Evolutionary conservation across 1,140 invertebrate species (phyloP), one percentile per base, ranked within the genome.

Genomic region (Euborellia annulipes): DNA sequence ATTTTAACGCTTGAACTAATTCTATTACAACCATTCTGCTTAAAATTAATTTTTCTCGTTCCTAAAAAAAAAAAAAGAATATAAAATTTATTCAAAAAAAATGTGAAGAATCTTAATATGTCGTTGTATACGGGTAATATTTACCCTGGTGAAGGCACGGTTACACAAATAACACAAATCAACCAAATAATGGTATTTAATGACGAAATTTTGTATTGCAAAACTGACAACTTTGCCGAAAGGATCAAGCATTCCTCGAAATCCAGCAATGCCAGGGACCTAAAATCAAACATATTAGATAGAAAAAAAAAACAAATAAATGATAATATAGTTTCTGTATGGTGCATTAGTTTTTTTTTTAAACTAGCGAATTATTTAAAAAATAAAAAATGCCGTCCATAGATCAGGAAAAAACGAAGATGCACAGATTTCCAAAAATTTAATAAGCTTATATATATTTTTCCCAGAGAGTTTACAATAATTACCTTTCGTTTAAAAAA

Each of bases 221-320:
- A 86, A 88, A 58, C 85, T 85, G 19, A 98, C 60, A 40, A 97
- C 76, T 70, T 97, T 98, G 1, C 89, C 85, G 61, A 96, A 95
- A n/a, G 91, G 86, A 58, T 98, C 95, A 46, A 96, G 62, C 58
- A 92, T 77, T 21, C 73, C 73, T 78, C 78, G 55, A 52, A 70
- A 65, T 27, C 23, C 23, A 6, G 23, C 23, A 6, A 48, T 46
- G 46, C 11, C 11, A 49, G 23, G 22, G 41, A 19, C 19, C 8
- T 18, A 4, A 13, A 36, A 50, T n/a, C n/a, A n/a, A n/a, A n/a
- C n/a, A n/a, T n/a, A n/a, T n/a, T n/a, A n/a, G n/a, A n/a, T n/a
- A n/a, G n/a, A n/a, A n/a, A n/a, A n/a, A n/a, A n/a, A n/a, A n/a
- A n/a, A n/a, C n/a, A n/a, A n/a, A n/a, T n/a, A n/a, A n/a, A n/a